These are phyloP conservation scores for Eueides isabella DNA, from an alignment of 1,140 invertebrate species.

Conservation along the genomic window DNA sequence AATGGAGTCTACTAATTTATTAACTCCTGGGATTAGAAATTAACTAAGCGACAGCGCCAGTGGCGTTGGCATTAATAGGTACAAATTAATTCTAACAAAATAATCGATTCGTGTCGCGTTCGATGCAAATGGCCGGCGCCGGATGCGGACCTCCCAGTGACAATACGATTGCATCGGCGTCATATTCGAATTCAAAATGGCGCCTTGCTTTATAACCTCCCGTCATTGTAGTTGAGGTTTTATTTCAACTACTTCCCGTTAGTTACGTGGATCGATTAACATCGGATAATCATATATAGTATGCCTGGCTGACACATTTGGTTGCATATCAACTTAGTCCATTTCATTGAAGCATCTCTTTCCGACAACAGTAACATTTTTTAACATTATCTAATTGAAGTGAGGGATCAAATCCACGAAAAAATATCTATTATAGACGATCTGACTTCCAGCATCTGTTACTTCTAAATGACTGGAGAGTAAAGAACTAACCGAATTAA, in stretches of 20 bases:
- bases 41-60: constrained; percentile 5
- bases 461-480: too few relatives aligned
- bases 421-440: too few relatives aligned
- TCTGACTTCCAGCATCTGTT: too few relatives aligned
- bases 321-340: neutral
- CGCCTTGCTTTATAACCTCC: constrained; percentile 68
- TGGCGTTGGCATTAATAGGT: constrained; percentile 38
- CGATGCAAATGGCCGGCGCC: constrained; percentile 79
- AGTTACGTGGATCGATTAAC: constrained; percentile 63
- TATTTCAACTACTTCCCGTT: constrained; percentile 68
- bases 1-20: neutral
- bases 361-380: neutral
- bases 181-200: constrained; percentile 74
- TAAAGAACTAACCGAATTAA: too few relatives aligned
- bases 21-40: constrained; percentile 14
- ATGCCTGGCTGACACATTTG: constrained; percentile 24
- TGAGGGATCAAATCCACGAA: too few relatives aligned
- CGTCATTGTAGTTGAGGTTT: constrained; percentile 57
- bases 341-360: neutral
- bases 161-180: constrained; percentile 64
- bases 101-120: constrained; percentile 73
- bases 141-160: constrained; percentile 77
- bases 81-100: constrained; percentile 55
- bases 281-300: constrained; percentile 37
- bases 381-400: too few relatives aligned